Conservation (phyloP, 2,888 invertebrate species). For the Liodrosophila aerea region DNA sequence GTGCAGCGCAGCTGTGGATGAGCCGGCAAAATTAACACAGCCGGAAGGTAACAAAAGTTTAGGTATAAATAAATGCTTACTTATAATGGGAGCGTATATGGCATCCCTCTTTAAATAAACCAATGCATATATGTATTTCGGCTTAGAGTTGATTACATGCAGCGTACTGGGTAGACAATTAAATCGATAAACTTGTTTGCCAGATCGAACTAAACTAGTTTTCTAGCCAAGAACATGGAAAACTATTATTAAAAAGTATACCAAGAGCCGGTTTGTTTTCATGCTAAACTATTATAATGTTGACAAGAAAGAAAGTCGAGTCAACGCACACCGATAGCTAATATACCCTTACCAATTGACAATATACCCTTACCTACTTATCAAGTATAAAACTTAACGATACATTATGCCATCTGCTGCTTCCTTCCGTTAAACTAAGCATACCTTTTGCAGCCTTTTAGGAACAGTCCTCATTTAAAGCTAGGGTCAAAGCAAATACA, state of each 20-base stretch:
- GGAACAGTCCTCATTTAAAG: not conserved
- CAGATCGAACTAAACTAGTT: slow-evolving; percentile 31
- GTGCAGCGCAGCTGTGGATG: slow-evolving; percentile 17
- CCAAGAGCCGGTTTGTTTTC: slow-evolving; percentile 13
- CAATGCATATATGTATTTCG: not conserved
- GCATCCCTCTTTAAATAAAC: not conserved
- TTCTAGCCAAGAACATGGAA: slow-evolving; percentile 25
- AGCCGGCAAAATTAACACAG: slow-evolving; percentile 44
- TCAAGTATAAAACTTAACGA: too few relatives aligned
- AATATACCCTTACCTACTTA: too few relatives aligned
- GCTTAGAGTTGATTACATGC: slow-evolving; percentile 2
- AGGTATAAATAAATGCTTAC: slow-evolving; percentile 39
- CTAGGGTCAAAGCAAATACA: slow-evolving; percentile 3
- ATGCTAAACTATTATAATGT: not conserved
- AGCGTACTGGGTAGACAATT: slow-evolving; percentile 2
- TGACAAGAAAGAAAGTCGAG: too few relatives aligned
- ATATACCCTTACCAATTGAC: too few relatives aligned
- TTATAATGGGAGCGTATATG: not conserved
- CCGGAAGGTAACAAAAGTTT: slow-evolving; percentile 38
- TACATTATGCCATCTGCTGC: too few relatives aligned
- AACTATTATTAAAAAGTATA: slow-evolving; percentile 21
- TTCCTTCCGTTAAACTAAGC: too few relatives aligned
- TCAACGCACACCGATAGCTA: too few relatives aligned
- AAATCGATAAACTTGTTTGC: slow-evolving; percentile 44
- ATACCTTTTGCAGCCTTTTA: too few relatives aligned